Percentiles rank a stretch among this genome's conserved stretches.
These are phyloP conservation scores for rat (Rattus norvegicus) DNA, from an alignment of 2,113 vertebrate species.

Conservation along the genomic window GRCr8 NC_086039.1:135506501-135507000, in stretches of 20 bases:
- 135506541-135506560: neutral
- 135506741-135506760: neutral
- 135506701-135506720: neutral
- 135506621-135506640: neutral
- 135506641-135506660: neutral
- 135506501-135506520: neutral
- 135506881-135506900: neutral
- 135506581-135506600: neutral
- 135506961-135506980: neutral
- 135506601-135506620: neutral
- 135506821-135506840: neutral
- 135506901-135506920: neutral
- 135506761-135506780: neutral
- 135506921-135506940: slow-evolving; percentile 17
- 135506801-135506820: neutral
- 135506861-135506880: slow-evolving; percentile 6
- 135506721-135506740: slow-evolving; percentile 24
- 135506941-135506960: neutral
- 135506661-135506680: too few relatives aligned
- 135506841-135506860: neutral
- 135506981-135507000: neutral
- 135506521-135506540: slow-evolving; percentile 6
- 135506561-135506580: neutral
- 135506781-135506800: slow-evolving; percentile 14
- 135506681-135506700: too few relatives aligned